These are phyloP conservation scores for Lepidocyrtoides sp. DNA, from an alignment of 2,888 invertebrate species.

Conservation along the genomic window DNA sequence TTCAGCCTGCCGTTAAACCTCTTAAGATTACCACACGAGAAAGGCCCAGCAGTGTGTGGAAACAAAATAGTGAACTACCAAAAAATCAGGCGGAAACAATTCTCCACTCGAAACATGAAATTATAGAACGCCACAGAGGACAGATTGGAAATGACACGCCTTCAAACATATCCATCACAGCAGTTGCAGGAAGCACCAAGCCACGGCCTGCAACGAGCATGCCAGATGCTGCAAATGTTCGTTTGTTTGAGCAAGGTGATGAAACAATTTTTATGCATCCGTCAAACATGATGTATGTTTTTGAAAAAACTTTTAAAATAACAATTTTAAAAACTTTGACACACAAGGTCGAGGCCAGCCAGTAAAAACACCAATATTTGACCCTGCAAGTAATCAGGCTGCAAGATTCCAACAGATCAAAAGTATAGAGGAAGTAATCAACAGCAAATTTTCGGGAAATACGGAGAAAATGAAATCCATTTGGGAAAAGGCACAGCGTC, in stretches of 20 bases:
- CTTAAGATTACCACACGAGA: too few species aligned
- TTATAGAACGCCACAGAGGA: neutral
- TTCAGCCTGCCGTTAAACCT: too few species aligned
- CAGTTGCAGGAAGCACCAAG: conserved; percentile 6
- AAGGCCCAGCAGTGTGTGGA: too few species aligned
- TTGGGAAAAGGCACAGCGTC: conserved; percentile 59
- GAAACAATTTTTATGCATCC: too few species aligned
- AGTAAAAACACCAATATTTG: neutral
- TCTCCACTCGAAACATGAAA: too few species aligned
- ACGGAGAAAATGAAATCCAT: conserved; percentile 52
- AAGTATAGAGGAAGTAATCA: conserved; percentile 48
- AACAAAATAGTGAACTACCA: too few species aligned
- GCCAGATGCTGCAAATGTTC: too few species aligned
- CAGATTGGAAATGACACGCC: neutral
- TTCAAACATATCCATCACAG: conserved; percentile 8
- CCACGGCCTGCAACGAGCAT: too few species aligned
- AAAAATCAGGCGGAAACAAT: too few species aligned
- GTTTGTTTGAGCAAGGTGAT: neutral
- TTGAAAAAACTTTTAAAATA: too few species aligned
- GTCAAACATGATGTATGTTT: too few species aligned
- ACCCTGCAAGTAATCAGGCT: neutral
- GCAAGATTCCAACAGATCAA: conserved; percentile 36
- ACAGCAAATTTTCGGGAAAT: conserved; percentile 44
- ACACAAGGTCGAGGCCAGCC: neutral
- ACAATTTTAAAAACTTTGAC: too few species aligned